Evolutionary conservation across 2,888 invertebrate species (phyloP).

Genomic region (Eristalis intricaria): DNA sequence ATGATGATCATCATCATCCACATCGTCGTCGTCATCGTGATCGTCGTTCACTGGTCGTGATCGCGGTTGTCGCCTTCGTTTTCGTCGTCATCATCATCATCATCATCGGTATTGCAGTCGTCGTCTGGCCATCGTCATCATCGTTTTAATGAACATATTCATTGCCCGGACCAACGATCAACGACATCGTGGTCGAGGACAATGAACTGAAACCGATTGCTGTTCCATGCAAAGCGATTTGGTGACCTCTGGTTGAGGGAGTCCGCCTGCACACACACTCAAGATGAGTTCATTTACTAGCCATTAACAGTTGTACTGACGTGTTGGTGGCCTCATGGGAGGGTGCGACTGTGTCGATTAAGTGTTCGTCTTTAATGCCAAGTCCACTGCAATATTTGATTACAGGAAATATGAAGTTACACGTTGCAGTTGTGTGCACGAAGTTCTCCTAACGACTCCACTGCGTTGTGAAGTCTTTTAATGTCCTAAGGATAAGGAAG

Average conservation of each 20-base stretch:
- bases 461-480: background rate
- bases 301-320: background rate
- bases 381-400: background rate
- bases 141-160: constrained; percentile 69
- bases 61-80: constrained; percentile 13
- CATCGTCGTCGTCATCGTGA: background rate
- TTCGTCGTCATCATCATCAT: constrained; percentile 32
- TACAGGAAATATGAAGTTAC: constrained; percentile 10
- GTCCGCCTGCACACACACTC: constrained; percentile 18
- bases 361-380: background rate
- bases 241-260: constrained; percentile 64
- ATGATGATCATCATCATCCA: constrained; percentile 17
- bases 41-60: constrained; percentile 7
- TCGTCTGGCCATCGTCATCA: constrained; percentile 3
- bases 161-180: constrained; percentile 10
- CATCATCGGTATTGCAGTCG: constrained; percentile 1
- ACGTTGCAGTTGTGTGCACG: background rate
- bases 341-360: background rate
- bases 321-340: background rate
- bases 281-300: constrained; percentile 44
- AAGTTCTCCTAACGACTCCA: background rate
- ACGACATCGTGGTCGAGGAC: constrained; percentile 42
- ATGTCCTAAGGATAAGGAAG: too few species aligned
- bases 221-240: constrained; percentile 13
- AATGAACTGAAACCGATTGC: constrained; percentile 52